Base-by-base conservation (phyloP, 2,888 invertebrate genomes). In the Neelides folsomi region DNA sequence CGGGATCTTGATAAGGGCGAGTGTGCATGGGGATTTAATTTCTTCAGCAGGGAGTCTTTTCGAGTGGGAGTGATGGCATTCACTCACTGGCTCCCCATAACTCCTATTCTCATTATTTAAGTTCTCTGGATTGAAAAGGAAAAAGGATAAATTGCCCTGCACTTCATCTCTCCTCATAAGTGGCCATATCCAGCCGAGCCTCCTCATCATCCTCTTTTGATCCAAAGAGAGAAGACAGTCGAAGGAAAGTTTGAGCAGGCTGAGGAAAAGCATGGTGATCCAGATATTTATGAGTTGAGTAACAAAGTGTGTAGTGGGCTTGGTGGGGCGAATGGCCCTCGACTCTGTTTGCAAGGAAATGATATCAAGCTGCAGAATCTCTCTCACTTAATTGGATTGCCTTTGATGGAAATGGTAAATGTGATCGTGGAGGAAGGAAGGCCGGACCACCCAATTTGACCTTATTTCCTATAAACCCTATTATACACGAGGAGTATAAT, bases 361-460 rank as follows among this genome's bases (percentile, higher is more conserved):
- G 54, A 54, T 54, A 54, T 54, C 54, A 47, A 44, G 51, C 54
- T 54, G 48, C 51, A 45, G 51, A 54, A 54, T 54, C 54, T 53
- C 49, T 49, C 49, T 34, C 51, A 38, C 54, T 54, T 54, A 54
- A 54, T 54, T 54, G 54, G 54, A 54, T 54, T 54, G 54, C 54
- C 54, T 54, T 54, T 54, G 50, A 50, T 54, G 49, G 49, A 43
- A 49, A 50, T 54, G 47, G 54, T 39, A 54, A 54, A 54, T 54
- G 54, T 54, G 54, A 54, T 54, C 48, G 49, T 34, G 45, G 44
- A 38, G 39, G 27, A 42, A 47, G 13, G 42, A 54, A 39, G 44
- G 34, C 43, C 47, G 54, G 54, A 54, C 54, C 54, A 54, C 54
- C 54, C 54, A 54, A 51, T 51, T 54, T 54, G 54, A 54, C 54